Evolutionary conservation across 35 echinoderm and acorn worm species (phyloP).

Genomic region (Ophioderma brevispina): DNA sequence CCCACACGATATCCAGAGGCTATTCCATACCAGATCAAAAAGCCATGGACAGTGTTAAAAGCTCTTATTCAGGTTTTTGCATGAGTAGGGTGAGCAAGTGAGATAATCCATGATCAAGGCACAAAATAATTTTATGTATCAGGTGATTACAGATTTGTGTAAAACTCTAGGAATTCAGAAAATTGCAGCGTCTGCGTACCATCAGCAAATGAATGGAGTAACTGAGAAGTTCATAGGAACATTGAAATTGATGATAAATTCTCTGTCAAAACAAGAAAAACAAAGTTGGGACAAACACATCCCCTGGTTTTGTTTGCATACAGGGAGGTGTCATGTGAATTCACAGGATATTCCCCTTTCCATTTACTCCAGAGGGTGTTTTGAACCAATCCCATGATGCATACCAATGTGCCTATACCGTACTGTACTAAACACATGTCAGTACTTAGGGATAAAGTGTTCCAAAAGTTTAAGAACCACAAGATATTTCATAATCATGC

Average conservation of each 20-base stretch:
- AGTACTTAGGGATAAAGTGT: too few relatives aligned
- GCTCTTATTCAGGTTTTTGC: constrained; percentile 19
- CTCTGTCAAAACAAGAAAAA: not conserved
- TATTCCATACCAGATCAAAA: constrained; percentile 35
- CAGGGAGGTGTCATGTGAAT: constrained; percentile 13
- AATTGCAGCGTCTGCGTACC: not conserved
- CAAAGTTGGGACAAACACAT: constrained; percentile 40
- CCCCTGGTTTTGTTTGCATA: constrained; percentile 42
- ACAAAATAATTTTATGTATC: constrained; percentile 44
- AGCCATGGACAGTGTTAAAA: constrained; percentile 37
- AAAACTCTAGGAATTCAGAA: not conserved
- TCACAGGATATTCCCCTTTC: constrained; percentile 38
- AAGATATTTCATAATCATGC: too few relatives aligned
- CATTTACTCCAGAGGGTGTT: too few relatives aligned
- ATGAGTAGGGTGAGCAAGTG: constrained; percentile 8
- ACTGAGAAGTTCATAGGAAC: constrained; percentile 24
- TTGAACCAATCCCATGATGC: too few relatives aligned
- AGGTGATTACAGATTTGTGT: not conserved
- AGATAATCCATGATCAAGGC: constrained; percentile 49
- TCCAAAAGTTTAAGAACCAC: too few relatives aligned
- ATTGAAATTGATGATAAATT: constrained; percentile 28
- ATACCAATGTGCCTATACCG: too few relatives aligned
- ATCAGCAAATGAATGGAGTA: constrained; percentile 27
- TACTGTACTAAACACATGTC: too few relatives aligned
- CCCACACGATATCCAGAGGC: constrained; percentile 8